A percentile compares a stretch with the other conserved stretches of the same genome.
Conservation (phyloP, 2,888 invertebrate genomes). For the Ctenicera cuprea region DNA sequence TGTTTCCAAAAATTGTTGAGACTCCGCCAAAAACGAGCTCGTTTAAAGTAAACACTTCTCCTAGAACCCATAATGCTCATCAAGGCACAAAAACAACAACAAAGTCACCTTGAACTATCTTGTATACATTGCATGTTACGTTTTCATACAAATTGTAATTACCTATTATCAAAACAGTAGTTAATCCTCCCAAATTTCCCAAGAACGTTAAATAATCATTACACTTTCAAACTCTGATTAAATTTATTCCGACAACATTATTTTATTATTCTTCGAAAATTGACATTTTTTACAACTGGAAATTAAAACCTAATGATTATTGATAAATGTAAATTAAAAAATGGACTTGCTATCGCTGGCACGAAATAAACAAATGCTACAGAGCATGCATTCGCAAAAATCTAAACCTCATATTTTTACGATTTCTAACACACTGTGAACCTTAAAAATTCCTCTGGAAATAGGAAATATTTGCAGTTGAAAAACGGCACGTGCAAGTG, state of each 20-base stretch:
- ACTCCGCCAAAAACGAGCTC: slow-evolving; percentile 41
- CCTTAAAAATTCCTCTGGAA: no score
- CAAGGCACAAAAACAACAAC: slow-evolving; percentile 42
- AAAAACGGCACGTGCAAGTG: no score
- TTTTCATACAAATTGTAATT: background rate
- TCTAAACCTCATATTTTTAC: no score
- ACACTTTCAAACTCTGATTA: no score
- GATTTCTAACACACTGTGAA: no score
- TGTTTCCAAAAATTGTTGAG: slow-evolving; percentile 49
- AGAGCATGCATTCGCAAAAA: background rate
- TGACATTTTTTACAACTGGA: no score
- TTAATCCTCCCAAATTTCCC: background rate
- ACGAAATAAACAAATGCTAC: background rate
- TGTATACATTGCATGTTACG: slow-evolving; percentile 10
- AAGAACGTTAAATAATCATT: no score
- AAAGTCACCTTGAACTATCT: slow-evolving; percentile 50
- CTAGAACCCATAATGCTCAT: slow-evolving; percentile 33
- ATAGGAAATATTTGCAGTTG: no score
- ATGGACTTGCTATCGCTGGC: no score
- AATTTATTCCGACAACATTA: background rate
- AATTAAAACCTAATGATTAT: no score
- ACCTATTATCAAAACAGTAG: background rate
- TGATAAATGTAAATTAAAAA: background rate
- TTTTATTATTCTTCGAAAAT: background rate
- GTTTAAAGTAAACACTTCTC: slow-evolving; percentile 48